phyloP scores from a whole-genome alignment of 2,797 vertebrate genomes.

The Leptoclinus maculatus region DNA sequence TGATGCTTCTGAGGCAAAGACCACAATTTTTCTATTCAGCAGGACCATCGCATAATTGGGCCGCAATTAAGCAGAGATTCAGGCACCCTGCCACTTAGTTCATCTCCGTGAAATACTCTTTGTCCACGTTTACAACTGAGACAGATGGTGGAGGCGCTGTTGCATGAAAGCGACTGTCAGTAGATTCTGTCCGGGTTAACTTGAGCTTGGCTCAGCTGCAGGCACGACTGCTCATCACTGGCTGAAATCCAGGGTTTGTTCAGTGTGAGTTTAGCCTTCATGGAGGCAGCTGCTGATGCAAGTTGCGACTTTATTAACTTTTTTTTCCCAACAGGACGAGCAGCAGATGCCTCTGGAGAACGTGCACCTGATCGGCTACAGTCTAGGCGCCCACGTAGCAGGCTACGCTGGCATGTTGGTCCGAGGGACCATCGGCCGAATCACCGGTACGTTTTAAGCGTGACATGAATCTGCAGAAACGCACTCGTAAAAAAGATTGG shows the following conservation, averaged over 20 bases:
- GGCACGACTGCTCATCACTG: constrained; percentile 40
- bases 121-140: constrained; percentile 19
- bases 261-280: constrained; percentile 24
- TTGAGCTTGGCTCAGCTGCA: constrained; percentile 42
- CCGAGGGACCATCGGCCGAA: constrained; percentile 90
- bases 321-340: constrained; percentile 82
- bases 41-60: constrained; percentile 40
- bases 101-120: too few species aligned
- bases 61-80: constrained; percentile 19
- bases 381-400: constrained; percentile 94
- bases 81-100: constrained; percentile 50
- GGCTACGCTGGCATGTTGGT: constrained; percentile 91
- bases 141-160: constrained; percentile 63
- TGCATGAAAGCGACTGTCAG: constrained; percentile 44
- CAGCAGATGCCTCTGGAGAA: constrained; percentile 84
- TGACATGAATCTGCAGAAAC: background rate
- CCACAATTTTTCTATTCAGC: constrained; percentile 39
- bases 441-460: constrained; percentile 87
- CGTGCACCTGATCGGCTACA: constrained; percentile 97
- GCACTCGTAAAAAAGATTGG: fast-evolving
- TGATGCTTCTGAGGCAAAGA: constrained; percentile 24
- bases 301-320: background rate
- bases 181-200: constrained; percentile 43
- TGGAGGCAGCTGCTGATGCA: constrained; percentile 52
- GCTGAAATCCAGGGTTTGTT: constrained; percentile 34